Percentiles rank a stretch among this genome's conserved stretches.
Conservation (phyloP, 2,797 vertebrate genomes). For the Stomatorhinus walkeri region DNA sequence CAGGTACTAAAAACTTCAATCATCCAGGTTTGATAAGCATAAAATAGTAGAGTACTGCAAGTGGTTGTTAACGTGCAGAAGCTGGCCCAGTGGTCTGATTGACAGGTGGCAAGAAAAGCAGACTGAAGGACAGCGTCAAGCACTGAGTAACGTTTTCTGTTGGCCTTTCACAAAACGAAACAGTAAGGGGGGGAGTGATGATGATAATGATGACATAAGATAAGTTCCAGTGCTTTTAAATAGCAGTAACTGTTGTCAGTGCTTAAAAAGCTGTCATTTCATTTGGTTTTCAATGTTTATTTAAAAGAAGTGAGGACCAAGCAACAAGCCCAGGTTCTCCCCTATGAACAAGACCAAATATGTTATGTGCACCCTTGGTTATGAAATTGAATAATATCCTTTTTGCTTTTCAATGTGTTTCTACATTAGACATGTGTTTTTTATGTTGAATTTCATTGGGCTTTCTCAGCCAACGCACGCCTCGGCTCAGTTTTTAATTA, state of each 20-base stretch:
- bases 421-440: background rate
- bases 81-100: background rate
- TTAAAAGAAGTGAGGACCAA: background rate
- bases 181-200: too few relatives aligned
- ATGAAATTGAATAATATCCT: background rate
- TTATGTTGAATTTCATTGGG: too few relatives aligned
- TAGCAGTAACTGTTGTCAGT: too few relatives aligned
- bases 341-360: too few relatives aligned
- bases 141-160: background rate
- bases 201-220: too few relatives aligned
- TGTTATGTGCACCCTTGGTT: too few relatives aligned
- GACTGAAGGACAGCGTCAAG: background rate
- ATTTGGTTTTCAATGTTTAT: too few relatives aligned
- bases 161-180: background rate
- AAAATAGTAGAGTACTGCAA: background rate
- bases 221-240: too few relatives aligned
- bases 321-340: too few relatives aligned
- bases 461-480: background rate
- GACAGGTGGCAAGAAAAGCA: background rate
- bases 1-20: background rate
- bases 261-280: too few relatives aligned
- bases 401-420: background rate
- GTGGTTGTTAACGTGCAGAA: background rate
- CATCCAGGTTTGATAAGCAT: background rate
- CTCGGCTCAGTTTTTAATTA: background rate